These are phyloP conservation scores for Diaphora mendica DNA, from an alignment of 2,888 invertebrate species.

Conservation along the genomic window DNA sequence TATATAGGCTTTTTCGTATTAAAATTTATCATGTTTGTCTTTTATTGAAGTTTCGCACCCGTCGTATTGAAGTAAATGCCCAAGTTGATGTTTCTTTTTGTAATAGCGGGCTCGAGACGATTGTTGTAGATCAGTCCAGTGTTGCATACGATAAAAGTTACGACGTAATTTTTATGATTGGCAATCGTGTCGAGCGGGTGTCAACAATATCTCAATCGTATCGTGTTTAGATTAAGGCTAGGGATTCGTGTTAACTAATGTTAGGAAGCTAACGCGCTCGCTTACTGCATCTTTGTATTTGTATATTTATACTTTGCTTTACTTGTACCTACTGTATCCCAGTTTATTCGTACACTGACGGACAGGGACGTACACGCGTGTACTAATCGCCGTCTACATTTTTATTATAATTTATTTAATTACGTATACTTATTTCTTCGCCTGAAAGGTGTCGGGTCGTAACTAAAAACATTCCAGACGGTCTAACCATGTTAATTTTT, in stretches of 20 bases:
- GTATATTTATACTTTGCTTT: conserved; percentile 66
- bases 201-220: conserved; percentile 56
- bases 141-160: conserved; percentile 17
- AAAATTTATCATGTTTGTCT: conserved; percentile 55
- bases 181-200: conserved; percentile 36
- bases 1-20: conserved; percentile 62
- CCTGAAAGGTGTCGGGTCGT: conserved; percentile 85
- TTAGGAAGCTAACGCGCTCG: conserved; percentile 81
- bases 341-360: conserved; percentile 42
- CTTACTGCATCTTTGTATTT: conserved; percentile 72
- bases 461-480: conserved; percentile 83
- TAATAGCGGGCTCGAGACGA: conserved; percentile 45
- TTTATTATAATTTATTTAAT: conserved; percentile 59
- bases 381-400: conserved; percentile 43
- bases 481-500: conserved; percentile 82
- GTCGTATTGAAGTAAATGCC: conserved; percentile 60
- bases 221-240: conserved; percentile 81
- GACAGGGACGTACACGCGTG: conserved; percentile 23
- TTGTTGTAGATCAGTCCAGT: conserved; percentile 24
- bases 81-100: conserved; percentile 64
- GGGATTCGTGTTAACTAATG: conserved; percentile 83
- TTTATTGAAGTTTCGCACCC: conserved; percentile 67
- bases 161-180: conserved; percentile 10
- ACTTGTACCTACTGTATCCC: conserved; percentile 50
- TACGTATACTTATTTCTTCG: conserved; percentile 71